These are phyloP conservation scores for Sisyra nigra DNA, from an alignment of 2,888 invertebrate species.

Conservation along the genomic window DNA sequence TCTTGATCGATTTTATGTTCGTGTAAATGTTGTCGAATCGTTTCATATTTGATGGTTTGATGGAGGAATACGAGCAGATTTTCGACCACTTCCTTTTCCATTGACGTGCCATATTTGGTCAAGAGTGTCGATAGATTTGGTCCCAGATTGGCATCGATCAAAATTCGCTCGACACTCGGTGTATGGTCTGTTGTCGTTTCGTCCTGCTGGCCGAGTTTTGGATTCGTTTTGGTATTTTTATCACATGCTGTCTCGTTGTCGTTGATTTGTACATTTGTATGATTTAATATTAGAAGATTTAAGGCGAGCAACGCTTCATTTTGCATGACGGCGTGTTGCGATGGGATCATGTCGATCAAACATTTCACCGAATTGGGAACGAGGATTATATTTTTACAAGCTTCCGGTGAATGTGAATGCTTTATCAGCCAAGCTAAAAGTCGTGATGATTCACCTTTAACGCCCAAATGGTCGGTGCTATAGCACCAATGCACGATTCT, in stretches of 20 bases:
- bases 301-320: slow-evolving; percentile 64
- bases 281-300: slow-evolving; percentile 38
- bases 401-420: slow-evolving; percentile 37
- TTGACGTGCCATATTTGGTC: not conserved
- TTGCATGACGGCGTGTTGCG: slow-evolving; percentile 77
- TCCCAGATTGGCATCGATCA: slow-evolving; percentile 7
- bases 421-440: slow-evolving; percentile 65
- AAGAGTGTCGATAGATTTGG: slow-evolving; percentile 5
- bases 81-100: slow-evolving; percentile 7
- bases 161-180: not conserved
- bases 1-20: slow-evolving; percentile 4
- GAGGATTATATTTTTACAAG: slow-evolving; percentile 26
- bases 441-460: slow-evolving; percentile 66
- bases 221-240: not conserved
- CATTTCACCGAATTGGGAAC: slow-evolving; percentile 54
- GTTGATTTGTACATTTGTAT: not conserved
- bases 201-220: not conserved
- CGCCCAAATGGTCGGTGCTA: slow-evolving; percentile 65
- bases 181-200: too few species aligned
- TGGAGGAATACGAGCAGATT: slow-evolving; percentile 4
- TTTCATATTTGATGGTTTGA: not conserved
- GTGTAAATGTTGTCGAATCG: slow-evolving; percentile 4
- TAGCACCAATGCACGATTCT: slow-evolving; percentile 60
- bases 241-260: not conserved
- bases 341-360: slow-evolving; percentile 66